Evolutionary conservation across 2,797 vertebrate genomes (phyloP), one percentile per base, ranked within the genome.

Genomic region (Smutsia temminckii): DNA sequence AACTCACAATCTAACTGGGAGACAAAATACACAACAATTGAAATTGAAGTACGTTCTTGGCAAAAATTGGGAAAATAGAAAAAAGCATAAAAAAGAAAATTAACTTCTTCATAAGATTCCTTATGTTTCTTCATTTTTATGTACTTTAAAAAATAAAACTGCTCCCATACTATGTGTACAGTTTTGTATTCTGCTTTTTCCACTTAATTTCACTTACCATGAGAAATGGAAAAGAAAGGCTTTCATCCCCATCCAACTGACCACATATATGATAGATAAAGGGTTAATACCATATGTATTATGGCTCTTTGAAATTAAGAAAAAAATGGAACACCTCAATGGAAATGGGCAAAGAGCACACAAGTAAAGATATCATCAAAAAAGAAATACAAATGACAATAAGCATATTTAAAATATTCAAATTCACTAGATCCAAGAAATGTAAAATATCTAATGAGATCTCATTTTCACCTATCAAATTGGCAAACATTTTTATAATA

Each of bases 121-220:
- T 92, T 66, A 34, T 77, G 84, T 93, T 91, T 68, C 40, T 87
- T 87, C 16, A 18, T 66, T 72, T 93, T 86, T 84, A 32, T 71
- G 55, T 87, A 37, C n/a, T 72, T 91, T 78, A n/a, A 63, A 90
- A 93, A 91, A 69, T 69, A 69, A 89, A 79, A 79, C 46, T 53
- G 55, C 25, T 66, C 57, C 51, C 27, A 68, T 53, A 42, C 37
- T 89, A 80, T n/a, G 53, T 63, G 37, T 37, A 46, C 4, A 20
- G 32, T 91, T 75, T 66, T 74, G 3, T 46, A 46, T 83, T 87
- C 9, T 32, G 17, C 14, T 69, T 74, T 51, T 85, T 86, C 53
- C 40, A 79, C 16, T 25, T 89, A 63, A 71, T 85, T 78, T 83
- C 14, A 71, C 1, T 68, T 40, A 72, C 32, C 11, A 16, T 32